phyloP scores from a whole-genome alignment of 2,797 vertebrate species.

The Pipistrellus pygmaeus region DNA sequence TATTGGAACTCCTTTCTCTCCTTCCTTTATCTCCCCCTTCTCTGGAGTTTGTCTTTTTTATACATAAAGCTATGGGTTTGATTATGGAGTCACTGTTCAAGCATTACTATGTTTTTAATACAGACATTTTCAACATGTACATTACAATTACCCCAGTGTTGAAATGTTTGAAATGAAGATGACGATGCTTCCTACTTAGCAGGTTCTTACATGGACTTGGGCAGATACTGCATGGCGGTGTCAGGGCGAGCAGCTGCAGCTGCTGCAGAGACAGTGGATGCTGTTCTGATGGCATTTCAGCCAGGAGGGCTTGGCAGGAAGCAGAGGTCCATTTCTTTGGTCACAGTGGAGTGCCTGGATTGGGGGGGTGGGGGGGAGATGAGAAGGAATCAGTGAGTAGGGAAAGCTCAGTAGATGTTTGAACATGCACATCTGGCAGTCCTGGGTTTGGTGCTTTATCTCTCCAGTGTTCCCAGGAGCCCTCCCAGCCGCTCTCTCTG shows the following conservation, averaged over 20 bases:
- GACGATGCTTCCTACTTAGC: not conserved
- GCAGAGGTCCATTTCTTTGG: not conserved
- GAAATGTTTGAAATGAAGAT: not conserved
- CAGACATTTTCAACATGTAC: not conserved
- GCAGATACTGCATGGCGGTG: not conserved
- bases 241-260: no score
- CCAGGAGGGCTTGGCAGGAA: not conserved
- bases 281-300: not conserved
- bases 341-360: not conserved
- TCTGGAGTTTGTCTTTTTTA: not conserved
- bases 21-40: not conserved
- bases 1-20: not conserved
- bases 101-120: not conserved
- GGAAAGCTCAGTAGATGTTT: not conserved
- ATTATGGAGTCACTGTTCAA: slow-evolving; percentile 29
- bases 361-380: not conserved
- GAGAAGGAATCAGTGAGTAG: not conserved
- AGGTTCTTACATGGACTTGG: not conserved
- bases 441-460: not conserved
- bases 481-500: not conserved
- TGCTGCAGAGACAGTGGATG: not conserved
- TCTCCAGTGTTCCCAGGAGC: not conserved
- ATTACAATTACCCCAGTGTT: not conserved
- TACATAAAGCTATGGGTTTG: not conserved
- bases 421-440: not conserved